Base-by-base conservation (phyloP, 2,113 vertebrate species). In the Colossoma macropomum region DNA sequence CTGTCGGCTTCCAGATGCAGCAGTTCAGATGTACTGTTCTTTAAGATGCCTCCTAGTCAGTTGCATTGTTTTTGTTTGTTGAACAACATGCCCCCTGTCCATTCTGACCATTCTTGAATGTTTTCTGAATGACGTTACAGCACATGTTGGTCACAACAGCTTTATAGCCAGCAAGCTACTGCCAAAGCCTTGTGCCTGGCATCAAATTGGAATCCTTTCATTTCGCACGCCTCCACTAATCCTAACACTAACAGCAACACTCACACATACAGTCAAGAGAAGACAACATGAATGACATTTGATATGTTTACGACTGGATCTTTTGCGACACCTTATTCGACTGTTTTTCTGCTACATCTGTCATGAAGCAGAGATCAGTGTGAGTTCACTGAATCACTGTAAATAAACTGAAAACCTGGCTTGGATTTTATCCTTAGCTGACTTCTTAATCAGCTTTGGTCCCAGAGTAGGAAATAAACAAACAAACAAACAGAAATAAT, bases 21-120 rank as follows among this genome's bases (percentile, higher is more conserved):
- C 54, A 54, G 60, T 81, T 86, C 45, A 11, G 13, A 81, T 50
- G 38, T 60, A 50, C 28, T 83, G 38, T 45, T 34, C 45, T 56
- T 72, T 30, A 75, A 68, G 63, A 60, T 69, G 27, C 30, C 68
- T 69, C 17, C 73, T 30, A 17, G 4, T 4, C 30, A 52, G 56
- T 73, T 72, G 66, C 62, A 52, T 79, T 1, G 2, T 63, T 84
- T 19, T 16, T 38, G 59, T 82, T 79, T 38, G 30, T 28, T 75
- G 48, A 21, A 70, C 65, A 30, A 28, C 28, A 41, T 16, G 34
- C 32, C 59, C 15, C n/a, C 25, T 41, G 6, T 62, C 41, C 3
- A 19, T 70, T 1, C n/a, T 27, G 15, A 28, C 5, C 3, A 5
- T 45, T 70, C 17, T 68, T 70, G 19, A 79, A 70, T 79, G 8